These are phyloP conservation scores for Calephelis perditalis DNA, from an alignment of 2,888 invertebrate species.

Conservation along the genomic window DNA sequence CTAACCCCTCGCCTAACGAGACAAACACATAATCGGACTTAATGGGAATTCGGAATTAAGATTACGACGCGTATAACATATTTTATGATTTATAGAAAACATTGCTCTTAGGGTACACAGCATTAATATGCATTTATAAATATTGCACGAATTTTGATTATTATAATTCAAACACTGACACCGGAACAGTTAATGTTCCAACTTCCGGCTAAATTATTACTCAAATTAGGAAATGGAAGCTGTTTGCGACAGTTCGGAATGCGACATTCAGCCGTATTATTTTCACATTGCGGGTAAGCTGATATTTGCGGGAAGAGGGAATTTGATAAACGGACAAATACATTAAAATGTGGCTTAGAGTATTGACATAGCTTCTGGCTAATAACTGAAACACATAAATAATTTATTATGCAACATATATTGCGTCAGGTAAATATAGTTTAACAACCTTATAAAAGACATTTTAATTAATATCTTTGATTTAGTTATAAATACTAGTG, in stretches of 20 bases:
- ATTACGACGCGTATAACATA: no score
- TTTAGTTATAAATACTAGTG: no score
- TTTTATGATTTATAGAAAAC: no score
- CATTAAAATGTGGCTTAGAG: constrained; percentile 17
- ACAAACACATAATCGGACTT: no score
- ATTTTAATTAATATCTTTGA: no score
- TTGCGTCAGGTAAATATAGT: no score
- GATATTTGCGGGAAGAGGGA: neutral
- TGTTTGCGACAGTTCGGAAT: constrained; percentile 11
- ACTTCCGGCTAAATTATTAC: constrained; percentile 2
- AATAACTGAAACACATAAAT: no score
- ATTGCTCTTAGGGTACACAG: no score
- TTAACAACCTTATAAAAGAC: no score
- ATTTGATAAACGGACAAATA: constrained; percentile 25
- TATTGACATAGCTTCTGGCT: neutral
- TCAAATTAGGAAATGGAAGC: neutral
- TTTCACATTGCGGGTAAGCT: constrained; percentile 18
- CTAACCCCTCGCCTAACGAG: no score
- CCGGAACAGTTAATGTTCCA: neutral
- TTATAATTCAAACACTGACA: neutral
- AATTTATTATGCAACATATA: no score
- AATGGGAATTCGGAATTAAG: no score
- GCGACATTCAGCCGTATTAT: constrained; percentile 17
- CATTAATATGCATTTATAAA: neutral
- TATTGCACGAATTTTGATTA: neutral